Evolutionary conservation across 2,888 invertebrate genomes (phyloP).

Genomic region (Arge pagana): DNA sequence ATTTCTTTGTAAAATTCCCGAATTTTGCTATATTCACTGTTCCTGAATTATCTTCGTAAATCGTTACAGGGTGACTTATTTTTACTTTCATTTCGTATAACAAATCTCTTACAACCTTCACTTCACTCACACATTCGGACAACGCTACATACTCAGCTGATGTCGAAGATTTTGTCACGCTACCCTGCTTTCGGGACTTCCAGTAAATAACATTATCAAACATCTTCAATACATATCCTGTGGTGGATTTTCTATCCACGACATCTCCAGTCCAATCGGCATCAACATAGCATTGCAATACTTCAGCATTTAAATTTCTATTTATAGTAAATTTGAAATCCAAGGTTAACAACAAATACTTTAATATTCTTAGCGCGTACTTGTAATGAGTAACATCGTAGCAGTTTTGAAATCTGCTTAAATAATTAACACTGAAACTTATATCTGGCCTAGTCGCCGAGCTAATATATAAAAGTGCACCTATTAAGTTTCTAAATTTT

Average conservation of each 20-base stretch:
- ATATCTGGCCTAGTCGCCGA: slow-evolving; percentile 43
- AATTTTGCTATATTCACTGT: no score
- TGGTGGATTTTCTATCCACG: slow-evolving; percentile 30
- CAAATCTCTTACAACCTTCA: not conserved
- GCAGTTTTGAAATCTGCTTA: slow-evolving; percentile 48
- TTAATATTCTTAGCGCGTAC: slow-evolving; percentile 42
- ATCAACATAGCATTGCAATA: slow-evolving; percentile 40
- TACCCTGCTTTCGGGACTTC: slow-evolving; percentile 46
- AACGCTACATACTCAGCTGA: slow-evolving; percentile 6
- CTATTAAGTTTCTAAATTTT: slow-evolving; percentile 37
- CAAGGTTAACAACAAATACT: slow-evolving; percentile 41
- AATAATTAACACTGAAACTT: slow-evolving; percentile 45
- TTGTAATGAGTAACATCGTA: slow-evolving; percentile 38
- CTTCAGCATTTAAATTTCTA: slow-evolving; percentile 23
- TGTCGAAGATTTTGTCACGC: slow-evolving; percentile 32
- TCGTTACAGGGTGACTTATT: not conserved
- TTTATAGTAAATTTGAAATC: slow-evolving; percentile 35
- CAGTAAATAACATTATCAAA: slow-evolving; percentile 36
- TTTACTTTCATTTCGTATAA: not conserved
- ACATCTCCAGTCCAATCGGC: slow-evolving; percentile 48
- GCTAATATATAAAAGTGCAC: slow-evolving; percentile 41
- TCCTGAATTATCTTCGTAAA: no score
- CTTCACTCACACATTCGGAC: not conserved
- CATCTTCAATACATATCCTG: slow-evolving; percentile 39
- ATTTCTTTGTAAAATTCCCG: no score